Percentiles rank a stretch among this genome's conserved stretches.
phyloP scores from a whole-genome alignment of 2,113 vertebrate genomes.

The Tupaia chinensis region DNA sequence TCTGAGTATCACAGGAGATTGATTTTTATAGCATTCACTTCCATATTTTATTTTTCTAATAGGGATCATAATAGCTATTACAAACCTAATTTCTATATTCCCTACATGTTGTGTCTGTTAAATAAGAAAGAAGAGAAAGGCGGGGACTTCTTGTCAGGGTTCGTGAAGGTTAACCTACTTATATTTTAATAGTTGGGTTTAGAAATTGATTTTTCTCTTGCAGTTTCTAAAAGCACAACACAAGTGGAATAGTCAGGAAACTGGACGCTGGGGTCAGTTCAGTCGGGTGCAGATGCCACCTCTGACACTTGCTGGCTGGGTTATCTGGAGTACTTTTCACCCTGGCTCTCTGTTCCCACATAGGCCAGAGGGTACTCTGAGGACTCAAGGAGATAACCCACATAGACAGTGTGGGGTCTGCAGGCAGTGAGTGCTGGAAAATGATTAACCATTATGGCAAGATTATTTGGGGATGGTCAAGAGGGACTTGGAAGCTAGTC shows the following conservation, averaged over 20 bases:
- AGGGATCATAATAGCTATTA: not conserved
- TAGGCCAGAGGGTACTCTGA: fast-evolving
- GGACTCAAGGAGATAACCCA: not conserved
- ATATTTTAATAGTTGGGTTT: not conserved
- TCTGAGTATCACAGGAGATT: not conserved
- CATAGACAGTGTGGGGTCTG: fast-evolving
- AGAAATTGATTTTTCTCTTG: not conserved
- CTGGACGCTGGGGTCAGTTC: not conserved
- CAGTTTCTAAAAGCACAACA: not conserved
- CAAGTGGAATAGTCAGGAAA: not conserved
- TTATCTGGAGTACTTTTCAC: not conserved
- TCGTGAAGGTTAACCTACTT: not conserved
- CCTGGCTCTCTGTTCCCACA: not conserved
- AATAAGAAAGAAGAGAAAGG: not conserved
- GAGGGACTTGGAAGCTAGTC: not conserved
- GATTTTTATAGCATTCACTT: not conserved
- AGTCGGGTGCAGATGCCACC: not conserved
- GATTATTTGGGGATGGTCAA: not conserved
- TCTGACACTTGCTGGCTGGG: not conserved
- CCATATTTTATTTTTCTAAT: not conserved
- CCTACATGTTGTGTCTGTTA: not conserved
- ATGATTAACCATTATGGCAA: not conserved
- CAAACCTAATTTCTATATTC: not conserved
- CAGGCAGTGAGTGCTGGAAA: not conserved
- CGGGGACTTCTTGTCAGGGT: not conserved